Percentiles rank a stretch among this genome's conserved stretches.
Evolutionary conservation across 2,888 invertebrate species (phyloP).

Genomic region (Embidobia sp.): DNA sequence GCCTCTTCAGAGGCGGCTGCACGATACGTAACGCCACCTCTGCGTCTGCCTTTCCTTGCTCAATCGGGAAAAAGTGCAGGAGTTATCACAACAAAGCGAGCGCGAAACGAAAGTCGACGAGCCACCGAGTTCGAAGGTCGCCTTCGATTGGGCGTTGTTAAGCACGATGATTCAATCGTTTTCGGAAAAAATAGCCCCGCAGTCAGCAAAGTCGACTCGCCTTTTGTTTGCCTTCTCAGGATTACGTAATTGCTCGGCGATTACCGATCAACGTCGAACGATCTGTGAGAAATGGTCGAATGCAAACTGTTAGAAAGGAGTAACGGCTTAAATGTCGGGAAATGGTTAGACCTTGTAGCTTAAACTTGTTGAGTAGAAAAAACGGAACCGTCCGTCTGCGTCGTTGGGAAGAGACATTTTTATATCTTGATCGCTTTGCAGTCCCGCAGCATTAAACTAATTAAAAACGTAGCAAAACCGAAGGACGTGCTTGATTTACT

Average conservation of each 20-base stretch:
- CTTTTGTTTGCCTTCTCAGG: neutral
- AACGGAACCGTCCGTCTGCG: neutral
- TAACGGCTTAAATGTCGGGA: no score
- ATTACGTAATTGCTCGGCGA: no score
- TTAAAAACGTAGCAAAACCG: slow-evolving; percentile 64
- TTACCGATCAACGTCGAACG: no score
- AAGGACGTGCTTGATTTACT: slow-evolving; percentile 67
- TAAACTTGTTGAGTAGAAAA: no score
- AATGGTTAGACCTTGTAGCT: no score
- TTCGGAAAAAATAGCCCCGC: slow-evolving; percentile 10
- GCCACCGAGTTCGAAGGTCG: no score
- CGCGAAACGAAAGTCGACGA: slow-evolving; percentile 23
- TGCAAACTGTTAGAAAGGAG: no score
- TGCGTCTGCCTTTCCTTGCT: slow-evolving; percentile 24
- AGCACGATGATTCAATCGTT: slow-evolving; percentile 30
- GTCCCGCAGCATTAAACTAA: slow-evolving; percentile 46
- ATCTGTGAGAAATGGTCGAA: no score
- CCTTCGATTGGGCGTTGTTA: slow-evolving; percentile 26
- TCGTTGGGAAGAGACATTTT: slow-evolving; percentile 1
- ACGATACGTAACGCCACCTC: no score
- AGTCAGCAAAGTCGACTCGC: neutral
- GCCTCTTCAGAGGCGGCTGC: slow-evolving; percentile 67
- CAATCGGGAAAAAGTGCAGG: slow-evolving; percentile 35
- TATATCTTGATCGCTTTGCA: slow-evolving; percentile 45
- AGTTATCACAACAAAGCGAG: slow-evolving; percentile 31